Evolutionary conservation across 1,140 invertebrate species (phyloP), one percentile per base, ranked within the genome.

Genomic region (Steinernema khuongi): DNA sequence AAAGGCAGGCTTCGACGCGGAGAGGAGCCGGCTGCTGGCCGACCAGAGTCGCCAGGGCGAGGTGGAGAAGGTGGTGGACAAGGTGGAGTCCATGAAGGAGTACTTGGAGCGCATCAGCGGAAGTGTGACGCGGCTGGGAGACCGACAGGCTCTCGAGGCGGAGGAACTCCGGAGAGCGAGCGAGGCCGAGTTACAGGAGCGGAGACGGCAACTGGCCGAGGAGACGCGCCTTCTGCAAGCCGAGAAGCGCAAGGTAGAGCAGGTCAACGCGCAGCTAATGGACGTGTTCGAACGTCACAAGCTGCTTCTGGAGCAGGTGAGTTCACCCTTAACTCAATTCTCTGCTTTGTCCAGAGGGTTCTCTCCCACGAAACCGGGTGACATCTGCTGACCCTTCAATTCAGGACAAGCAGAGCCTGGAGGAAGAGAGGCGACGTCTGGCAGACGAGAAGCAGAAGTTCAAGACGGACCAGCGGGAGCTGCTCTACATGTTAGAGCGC

Each of bases 1-100:
- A 22, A 60, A 60, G 50, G 50, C 50, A 7, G 50, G 50, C 4
- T 60, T 60, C 26, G 50, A 60, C 19, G 50, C 50, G 11, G 50
- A 60, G 50, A 11, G 50, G 26, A 60, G 26, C 22, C 7, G 50
- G 22, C 11, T 60, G 7, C 50, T 60, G 4, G 50, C 22, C 4
- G 50, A 60, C 19, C 50, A 60, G 50, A 60, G 50, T 26, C 50
- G 50, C 19, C 50, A 60, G 26, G 50, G 50, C 4, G 50, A 60
- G 26, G 50, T 60, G 50, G 50, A 60, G 7, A 7, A 22, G 26
- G 50, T 60, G 11, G 50, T 22, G 4, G 50, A 60, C 50, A 60
- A 60, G 19, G 50, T 60, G 50, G 50, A 60, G 26, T 11, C 11
- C 26, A 17, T 60, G 50, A 60, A 60, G 22, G 50, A 60, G 4